These are phyloP conservation scores for Drosophila antonietae DNA, from an alignment of 2,888 invertebrate genomes.

Conservation along the genomic window DNA sequence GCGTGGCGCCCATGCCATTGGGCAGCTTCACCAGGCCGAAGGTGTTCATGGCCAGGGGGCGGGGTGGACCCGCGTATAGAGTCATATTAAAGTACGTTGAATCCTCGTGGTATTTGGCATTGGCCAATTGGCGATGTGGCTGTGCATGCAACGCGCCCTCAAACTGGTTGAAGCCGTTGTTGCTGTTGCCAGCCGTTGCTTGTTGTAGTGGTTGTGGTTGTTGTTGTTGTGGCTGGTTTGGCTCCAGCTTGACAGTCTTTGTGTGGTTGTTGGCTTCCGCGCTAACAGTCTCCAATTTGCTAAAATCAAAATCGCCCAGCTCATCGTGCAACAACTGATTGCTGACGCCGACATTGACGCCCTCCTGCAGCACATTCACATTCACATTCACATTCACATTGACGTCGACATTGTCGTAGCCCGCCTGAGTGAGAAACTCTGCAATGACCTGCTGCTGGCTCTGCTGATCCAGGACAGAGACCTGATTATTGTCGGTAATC, in stretches of 20 bases:
- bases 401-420: conserved; percentile 70
- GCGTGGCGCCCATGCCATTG: conserved; percentile 71
- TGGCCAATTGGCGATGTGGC: conserved; percentile 55
- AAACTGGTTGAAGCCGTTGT: conserved; percentile 37
- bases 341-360: conserved; percentile 9
- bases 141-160: conserved; percentile 34
- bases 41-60: conserved; percentile 78
- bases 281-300: conserved; percentile 76
- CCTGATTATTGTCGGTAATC: conserved; percentile 74
- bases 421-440: conserved; percentile 79
- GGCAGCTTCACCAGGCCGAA: conserved; percentile 81
- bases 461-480: conserved; percentile 78
- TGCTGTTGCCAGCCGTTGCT: conserved; percentile 29
- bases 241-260: conserved; percentile 77
- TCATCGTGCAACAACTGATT: conserved; percentile 57
- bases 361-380: conserved; percentile 59
- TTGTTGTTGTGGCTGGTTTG: conserved; percentile 42
- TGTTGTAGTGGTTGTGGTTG: conserved; percentile 33
- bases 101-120: conserved; percentile 78
- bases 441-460: conserved; percentile 79
- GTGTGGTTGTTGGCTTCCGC: conserved; percentile 59
- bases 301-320: conserved; percentile 71
- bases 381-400: conserved; percentile 57
- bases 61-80: conserved; percentile 74
- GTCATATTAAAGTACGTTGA: conserved; percentile 74